Percentiles rank a stretch among this genome's conserved stretches.
These are phyloP conservation scores for Ascaphus truei DNA, from an alignment of 2,113 vertebrate species.

Conservation along the genomic window DNA sequence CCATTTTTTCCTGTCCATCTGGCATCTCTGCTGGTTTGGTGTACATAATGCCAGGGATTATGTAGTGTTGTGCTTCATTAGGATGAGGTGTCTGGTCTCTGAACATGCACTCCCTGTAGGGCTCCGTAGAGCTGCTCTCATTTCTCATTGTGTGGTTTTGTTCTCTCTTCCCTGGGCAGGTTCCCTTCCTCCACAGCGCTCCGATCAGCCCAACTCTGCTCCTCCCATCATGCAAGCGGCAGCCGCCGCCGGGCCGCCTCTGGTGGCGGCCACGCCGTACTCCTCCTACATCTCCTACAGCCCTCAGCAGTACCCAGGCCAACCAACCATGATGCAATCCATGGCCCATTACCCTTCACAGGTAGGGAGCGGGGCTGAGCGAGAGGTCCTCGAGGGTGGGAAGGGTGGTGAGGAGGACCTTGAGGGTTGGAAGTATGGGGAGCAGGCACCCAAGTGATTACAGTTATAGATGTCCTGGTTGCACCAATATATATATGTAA, in stretches of 20 bases:
- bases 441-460: no score
- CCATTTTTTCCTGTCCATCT: no score
- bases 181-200: constrained; percentile 69
- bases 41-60: no score
- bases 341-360: constrained; percentile 83
- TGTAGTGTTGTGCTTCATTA: no score
- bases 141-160: background rate
- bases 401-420: background rate
- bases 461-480: no score
- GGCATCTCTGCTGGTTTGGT: no score
- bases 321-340: constrained; percentile 80
- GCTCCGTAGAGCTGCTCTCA: background rate
- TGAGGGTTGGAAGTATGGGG: no score
- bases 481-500: no score
- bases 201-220: constrained; percentile 71
- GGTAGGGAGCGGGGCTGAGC: constrained; percentile 54
- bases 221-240: constrained; percentile 80
- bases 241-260: constrained; percentile 75
- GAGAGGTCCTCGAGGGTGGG: no score
- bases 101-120: background rate
- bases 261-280: constrained; percentile 82
- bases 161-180: constrained; percentile 48
- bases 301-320: constrained; percentile 81
- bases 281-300: constrained; percentile 84
- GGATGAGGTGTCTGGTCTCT: no score